Base-by-base conservation (phyloP, 1,140 invertebrate genomes). In the Chironomus striatipennis region DNA sequence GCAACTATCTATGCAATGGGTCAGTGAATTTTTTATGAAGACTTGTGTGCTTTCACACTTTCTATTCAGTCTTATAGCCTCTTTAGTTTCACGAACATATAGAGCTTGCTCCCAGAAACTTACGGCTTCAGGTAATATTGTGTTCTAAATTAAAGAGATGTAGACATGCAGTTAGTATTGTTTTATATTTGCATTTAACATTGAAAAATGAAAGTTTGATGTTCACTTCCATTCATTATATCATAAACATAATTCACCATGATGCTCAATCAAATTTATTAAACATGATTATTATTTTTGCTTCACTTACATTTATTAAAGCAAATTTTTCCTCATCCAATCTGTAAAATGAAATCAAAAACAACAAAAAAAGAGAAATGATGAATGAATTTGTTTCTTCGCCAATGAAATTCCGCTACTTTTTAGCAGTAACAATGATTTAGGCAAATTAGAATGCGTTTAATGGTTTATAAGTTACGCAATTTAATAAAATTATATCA, bases 91-190 rank as follows among this genome's bases (percentile, higher is more conserved):
- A 42, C 93, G 87, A 7, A 98, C 95, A 87, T 90, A 92, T 42
- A 98, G 84, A 0, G 95, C 94, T 81, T 90, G 86, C 81, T 97
- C 91, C 96, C 96, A 98, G 85, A 96, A 98, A 76, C 90, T 88
- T 2, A 97, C 92, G 64, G 96, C 96, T 83, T 95, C 88, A 0
- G 94, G 93, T 76, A 97, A 83, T 76, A 98, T 93, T 57, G 92
- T 94, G 78, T 94, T 91, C 94, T 97, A 15, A 57, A 15, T n/a
- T 5, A 47, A 43, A 10, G 8, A 47, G 84, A 65, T 34, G 24
- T 34, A 34, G 24, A 34, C 24, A 34, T 34, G 5, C 24, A 34
- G 24, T 34, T 5, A 34, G 24, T 73, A 42, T 21, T 10, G 10
- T 42, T 21, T 17, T 17, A 34, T 72, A 72, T 65, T 17, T 74